A percentile compares a stretch with the other conserved stretches of the same genome.
Evolutionary conservation across 2,113 vertebrate species (phyloP).

Genomic region (Lamprotornis superbus): DNA sequence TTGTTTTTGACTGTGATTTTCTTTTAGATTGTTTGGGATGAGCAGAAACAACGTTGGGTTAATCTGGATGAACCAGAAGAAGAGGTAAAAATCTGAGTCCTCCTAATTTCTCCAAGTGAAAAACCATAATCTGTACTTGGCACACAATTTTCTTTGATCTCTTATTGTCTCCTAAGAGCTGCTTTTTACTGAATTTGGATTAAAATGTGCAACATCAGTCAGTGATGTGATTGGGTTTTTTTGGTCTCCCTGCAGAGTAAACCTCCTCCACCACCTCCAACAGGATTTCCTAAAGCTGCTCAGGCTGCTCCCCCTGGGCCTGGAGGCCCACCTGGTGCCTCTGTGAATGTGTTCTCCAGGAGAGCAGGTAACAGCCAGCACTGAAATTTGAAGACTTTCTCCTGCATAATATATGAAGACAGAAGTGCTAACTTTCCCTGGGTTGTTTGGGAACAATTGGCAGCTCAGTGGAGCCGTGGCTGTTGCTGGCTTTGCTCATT

Average conservation of each 20-base stretch:
- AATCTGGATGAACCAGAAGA: slow-evolving; percentile 94
- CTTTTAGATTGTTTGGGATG: slow-evolving; percentile 95
- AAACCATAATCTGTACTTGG: background rate
- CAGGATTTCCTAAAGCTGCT: slow-evolving; percentile 79
- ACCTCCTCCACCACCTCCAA: slow-evolving; percentile 87
- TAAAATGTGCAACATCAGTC: background rate
- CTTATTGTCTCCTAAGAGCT: background rate
- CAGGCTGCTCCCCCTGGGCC: slow-evolving; percentile 68
- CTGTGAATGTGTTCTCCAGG: slow-evolving; percentile 92
- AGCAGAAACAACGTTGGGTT: slow-evolving; percentile 90
- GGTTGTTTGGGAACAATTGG: background rate
- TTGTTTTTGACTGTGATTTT: background rate
- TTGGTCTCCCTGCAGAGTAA: slow-evolving; percentile 77
- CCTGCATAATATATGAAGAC: background rate
- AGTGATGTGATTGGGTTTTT: background rate
- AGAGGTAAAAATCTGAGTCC: slow-evolving; percentile 76
- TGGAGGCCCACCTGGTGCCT: slow-evolving; percentile 54
- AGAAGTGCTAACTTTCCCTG: background rate
- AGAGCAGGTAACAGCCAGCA: slow-evolving; percentile 84
- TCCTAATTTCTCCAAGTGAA: background rate
- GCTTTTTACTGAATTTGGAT: background rate
- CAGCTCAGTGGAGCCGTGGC: background rate
- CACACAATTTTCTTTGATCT: background rate
- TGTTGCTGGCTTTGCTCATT: background rate
- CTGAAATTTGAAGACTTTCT: background rate